These are phyloP conservation scores for Salmo trutta DNA, from an alignment of 2,797 vertebrate genomes.

Conservation along the genomic window DNA sequence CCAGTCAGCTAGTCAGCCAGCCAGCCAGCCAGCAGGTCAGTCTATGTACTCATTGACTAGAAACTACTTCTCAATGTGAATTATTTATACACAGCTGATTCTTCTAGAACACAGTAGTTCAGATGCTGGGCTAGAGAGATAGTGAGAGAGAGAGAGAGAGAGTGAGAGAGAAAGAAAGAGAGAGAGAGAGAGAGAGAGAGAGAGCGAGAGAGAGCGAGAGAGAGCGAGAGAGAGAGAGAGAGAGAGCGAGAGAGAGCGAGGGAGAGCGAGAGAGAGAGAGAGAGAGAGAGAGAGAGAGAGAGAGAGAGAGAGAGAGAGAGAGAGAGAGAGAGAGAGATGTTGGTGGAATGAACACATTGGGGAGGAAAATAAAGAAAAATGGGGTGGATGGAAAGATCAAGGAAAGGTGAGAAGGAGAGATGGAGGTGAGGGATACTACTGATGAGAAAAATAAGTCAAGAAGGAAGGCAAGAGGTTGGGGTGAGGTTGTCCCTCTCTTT, in stretches of 20 bases:
- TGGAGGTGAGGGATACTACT: background rate
- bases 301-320: too few species aligned
- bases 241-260: background rate
- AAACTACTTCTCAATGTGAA: slow-evolving; percentile 70
- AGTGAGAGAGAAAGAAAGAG: too few species aligned
- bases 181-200: slow-evolving; percentile 5
- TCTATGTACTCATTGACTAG: slow-evolving; percentile 67
- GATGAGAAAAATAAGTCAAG: background rate
- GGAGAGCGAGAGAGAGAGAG: background rate
- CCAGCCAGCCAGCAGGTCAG: background rate
- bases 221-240: background rate
- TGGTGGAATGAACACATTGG: too few species aligned
- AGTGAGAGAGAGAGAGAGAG: background rate
- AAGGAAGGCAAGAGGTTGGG: background rate
- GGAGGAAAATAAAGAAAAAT: slow-evolving; percentile 7
- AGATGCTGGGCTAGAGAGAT: slow-evolving; percentile 47
- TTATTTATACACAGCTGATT: slow-evolving; percentile 63
- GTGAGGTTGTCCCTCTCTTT: slow-evolving; percentile 4
- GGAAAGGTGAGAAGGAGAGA: background rate
- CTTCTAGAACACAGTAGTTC: slow-evolving; percentile 67
- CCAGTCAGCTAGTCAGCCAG: background rate
- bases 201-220: slow-evolving; percentile 6
- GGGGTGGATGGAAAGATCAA: slow-evolving; percentile 14
- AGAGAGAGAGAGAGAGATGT: background rate
- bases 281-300: background rate